phyloP scores from a whole-genome alignment of 2,888 invertebrate genomes.

The Pandemis heparana region DNA sequence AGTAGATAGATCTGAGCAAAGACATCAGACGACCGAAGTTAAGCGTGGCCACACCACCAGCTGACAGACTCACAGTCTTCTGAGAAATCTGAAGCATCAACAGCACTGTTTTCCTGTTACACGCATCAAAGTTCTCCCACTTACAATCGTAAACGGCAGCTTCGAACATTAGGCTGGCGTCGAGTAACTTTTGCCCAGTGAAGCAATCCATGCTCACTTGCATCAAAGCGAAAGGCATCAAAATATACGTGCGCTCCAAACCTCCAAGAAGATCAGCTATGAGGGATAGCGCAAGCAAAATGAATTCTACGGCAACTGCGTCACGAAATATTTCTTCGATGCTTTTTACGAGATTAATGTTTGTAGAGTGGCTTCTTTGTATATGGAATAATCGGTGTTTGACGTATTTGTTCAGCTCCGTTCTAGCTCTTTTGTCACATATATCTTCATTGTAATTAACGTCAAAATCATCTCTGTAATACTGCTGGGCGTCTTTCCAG shows the following conservation, averaged over 20 bases:
- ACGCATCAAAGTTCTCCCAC: slow-evolving; percentile 69
- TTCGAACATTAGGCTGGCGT: slow-evolving; percentile 62
- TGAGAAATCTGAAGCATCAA: slow-evolving; percentile 66
- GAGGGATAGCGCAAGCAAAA: slow-evolving; percentile 53
- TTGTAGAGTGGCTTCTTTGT: slow-evolving; percentile 51
- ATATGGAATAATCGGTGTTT: slow-evolving; percentile 49
- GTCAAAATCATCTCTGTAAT: slow-evolving; percentile 17
- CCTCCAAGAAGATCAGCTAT: slow-evolving; percentile 59
- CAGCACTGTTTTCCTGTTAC: slow-evolving; percentile 64
- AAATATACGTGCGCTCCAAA: slow-evolving; percentile 60
- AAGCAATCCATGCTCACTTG: slow-evolving; percentile 66
- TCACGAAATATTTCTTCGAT: slow-evolving; percentile 55
- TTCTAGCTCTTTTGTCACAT: background rate
- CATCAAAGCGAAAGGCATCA: slow-evolving; percentile 55
- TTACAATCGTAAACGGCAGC: slow-evolving; percentile 64
- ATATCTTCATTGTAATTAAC: background rate
- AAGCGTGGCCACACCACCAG: slow-evolving; percentile 63
- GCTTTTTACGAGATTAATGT: slow-evolving; percentile 51
- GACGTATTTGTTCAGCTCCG: slow-evolving; percentile 47
- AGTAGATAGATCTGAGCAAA: slow-evolving; percentile 63
- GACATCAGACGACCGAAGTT: slow-evolving; percentile 64
- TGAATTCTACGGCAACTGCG: slow-evolving; percentile 59
- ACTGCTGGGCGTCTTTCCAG: slow-evolving; percentile 18
- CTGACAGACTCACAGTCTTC: slow-evolving; percentile 63
- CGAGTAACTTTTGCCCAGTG: slow-evolving; percentile 65